Evolutionary conservation across 2,888 invertebrate genomes (phyloP).

Genomic region (Labia minor): DNA sequence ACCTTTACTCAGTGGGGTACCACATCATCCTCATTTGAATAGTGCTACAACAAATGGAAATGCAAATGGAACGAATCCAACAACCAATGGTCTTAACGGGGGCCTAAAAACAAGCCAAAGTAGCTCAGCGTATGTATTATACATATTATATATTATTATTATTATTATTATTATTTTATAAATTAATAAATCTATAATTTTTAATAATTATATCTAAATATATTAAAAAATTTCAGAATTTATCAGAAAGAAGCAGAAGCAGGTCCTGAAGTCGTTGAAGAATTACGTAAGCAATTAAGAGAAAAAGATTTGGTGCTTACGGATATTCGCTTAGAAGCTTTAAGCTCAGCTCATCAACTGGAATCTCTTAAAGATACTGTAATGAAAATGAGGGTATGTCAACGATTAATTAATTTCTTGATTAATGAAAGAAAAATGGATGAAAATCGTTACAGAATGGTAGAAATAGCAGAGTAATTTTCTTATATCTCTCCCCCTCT

Average conservation of each 20-base stretch:
- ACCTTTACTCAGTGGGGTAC: conserved; percentile 38
- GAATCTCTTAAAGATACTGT: conserved; percentile 94
- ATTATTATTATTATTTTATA: not conserved
- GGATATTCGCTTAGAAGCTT: conserved; percentile 89
- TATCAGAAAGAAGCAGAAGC: conserved; percentile 25
- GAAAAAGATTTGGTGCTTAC: conserved; percentile 95
- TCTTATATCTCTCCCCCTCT: no score
- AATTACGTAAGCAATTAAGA: conserved; percentile 81
- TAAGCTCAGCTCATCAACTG: conserved; percentile 93
- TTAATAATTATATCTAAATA: not conserved
- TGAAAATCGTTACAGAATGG: not conserved
- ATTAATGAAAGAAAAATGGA: no score
- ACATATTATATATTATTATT: not conserved
- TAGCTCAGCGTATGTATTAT: conserved; percentile 38
- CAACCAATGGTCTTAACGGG: conserved; percentile 21
- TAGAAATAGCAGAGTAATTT: no score
- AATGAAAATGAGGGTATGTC: conserved; percentile 83
- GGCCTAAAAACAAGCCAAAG: conserved; percentile 37
- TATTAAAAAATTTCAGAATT: conserved; percentile 21
- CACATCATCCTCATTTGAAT: conserved; percentile 29
- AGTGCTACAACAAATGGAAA: conserved; percentile 23
- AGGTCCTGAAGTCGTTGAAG: conserved; percentile 47
- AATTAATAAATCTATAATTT: not conserved
- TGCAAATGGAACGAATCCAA: not conserved
- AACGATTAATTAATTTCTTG: conserved; percentile 1